A percentile compares a stretch with the other conserved stretches of the same genome.
phyloP scores from a whole-genome alignment of 2,113 vertebrate genomes.

The Galbula dea region DNA sequence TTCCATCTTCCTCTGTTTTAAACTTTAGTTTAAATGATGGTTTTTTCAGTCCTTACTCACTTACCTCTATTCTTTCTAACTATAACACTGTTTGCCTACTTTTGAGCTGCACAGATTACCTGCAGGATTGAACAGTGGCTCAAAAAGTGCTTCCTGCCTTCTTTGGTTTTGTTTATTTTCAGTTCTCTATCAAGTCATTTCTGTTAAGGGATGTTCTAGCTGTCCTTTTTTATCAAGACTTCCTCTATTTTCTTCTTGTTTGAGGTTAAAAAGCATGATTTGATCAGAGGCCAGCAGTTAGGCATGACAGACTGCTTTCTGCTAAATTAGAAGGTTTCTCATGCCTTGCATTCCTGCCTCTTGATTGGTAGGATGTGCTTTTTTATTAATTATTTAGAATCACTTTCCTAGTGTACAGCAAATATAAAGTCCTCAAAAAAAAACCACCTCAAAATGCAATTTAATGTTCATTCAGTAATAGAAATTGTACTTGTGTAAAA shows the following conservation, averaged over 20 bases:
- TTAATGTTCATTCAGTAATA: not conserved
- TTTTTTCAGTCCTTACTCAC: not conserved
- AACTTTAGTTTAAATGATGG: no score
- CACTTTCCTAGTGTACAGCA: not conserved
- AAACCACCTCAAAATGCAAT: no score
- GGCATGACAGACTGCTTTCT: not conserved
- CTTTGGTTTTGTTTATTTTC: not conserved
- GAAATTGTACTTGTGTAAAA: not conserved
- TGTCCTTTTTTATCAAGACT: not conserved
- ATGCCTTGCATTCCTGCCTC: not conserved
- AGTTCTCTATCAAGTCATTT: not conserved
- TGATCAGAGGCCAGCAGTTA: constrained; percentile 33
- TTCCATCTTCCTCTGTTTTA: not conserved
- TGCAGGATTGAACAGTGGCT: not conserved
- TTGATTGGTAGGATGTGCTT: not conserved
- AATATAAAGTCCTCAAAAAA: constrained; percentile 2
- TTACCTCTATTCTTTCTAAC: not conserved
- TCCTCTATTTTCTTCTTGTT: not conserved
- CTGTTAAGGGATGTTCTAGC: not conserved
- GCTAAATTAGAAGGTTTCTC: constrained; percentile 10
- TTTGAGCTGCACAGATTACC: not conserved
- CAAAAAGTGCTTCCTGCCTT: not conserved
- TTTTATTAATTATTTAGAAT: constrained; percentile 53
- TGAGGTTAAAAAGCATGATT: constrained; percentile 30
- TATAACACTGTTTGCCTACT: not conserved